A percentile compares a stretch with the other conserved stretches of the same genome.
Conservation (phyloP, 2,113 vertebrate species). For the Nannobrachium achirus region DNA sequence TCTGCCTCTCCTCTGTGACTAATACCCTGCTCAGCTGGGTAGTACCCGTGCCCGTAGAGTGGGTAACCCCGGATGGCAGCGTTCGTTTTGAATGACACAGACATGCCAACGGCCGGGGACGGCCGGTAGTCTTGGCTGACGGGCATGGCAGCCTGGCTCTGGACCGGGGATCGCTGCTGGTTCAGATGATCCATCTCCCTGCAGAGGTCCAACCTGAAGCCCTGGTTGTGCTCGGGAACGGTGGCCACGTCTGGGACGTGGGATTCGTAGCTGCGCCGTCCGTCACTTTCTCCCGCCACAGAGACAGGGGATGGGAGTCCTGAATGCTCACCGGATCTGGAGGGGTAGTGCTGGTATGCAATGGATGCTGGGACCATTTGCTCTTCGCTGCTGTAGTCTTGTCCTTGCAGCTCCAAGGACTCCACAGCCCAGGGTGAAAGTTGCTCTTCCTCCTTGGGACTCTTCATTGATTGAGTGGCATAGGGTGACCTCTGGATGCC, state of each 20-base stretch:
- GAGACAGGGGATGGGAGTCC: conserved; percentile 27
- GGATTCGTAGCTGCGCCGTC: conserved; percentile 9
- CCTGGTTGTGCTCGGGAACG: conserved; percentile 3
- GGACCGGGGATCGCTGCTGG: background rate
- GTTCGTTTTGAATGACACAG: background rate
- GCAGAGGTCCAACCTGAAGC: background rate
- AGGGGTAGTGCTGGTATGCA: conserved; percentile 68
- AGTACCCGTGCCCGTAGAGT: conserved; percentile 8
- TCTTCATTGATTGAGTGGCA: conserved; percentile 33
- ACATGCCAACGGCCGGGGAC: background rate
- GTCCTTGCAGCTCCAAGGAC: conserved; percentile 55
- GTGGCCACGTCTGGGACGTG: conserved; percentile 20
- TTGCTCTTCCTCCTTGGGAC: conserved; percentile 26
- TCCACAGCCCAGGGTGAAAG: conserved; percentile 43
- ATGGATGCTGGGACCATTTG: conserved; percentile 75
- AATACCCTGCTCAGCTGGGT: background rate
- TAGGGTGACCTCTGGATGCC: conserved; percentile 67
- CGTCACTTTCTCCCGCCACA: conserved; percentile 5
- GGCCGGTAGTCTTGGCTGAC: background rate
- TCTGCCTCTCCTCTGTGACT: conserved; percentile 9
- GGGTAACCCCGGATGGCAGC: background rate
- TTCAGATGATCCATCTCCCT: background rate
- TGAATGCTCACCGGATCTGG: conserved; percentile 41
- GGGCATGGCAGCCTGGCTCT: background rate
- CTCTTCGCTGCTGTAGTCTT: conserved; percentile 72